Conservation (phyloP, 2,888 invertebrate species). For the Tachina lurida region DNA sequence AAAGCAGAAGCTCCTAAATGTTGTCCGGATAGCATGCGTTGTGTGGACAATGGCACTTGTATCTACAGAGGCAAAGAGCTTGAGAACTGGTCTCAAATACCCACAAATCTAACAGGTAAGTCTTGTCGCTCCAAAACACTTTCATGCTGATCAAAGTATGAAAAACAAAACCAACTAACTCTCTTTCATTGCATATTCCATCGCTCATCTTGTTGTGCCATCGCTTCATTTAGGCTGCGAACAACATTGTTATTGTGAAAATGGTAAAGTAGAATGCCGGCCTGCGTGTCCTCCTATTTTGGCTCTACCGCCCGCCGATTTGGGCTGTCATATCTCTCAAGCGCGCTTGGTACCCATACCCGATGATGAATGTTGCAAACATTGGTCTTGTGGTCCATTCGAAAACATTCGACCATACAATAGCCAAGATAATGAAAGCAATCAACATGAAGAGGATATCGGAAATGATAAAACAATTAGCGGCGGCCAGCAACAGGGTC, state of each 20-base stretch:
- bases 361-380: constrained; percentile 92
- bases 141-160: constrained; percentile 38
- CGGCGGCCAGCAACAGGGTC: constrained; percentile 53
- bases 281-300: constrained; percentile 91
- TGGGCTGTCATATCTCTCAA: constrained; percentile 88
- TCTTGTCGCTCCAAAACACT: not conserved
- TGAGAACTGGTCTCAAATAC: constrained; percentile 92
- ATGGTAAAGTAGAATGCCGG: constrained; percentile 93
- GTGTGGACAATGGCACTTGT: constrained; percentile 92
- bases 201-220: constrained; percentile 24
- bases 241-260: constrained; percentile 93
- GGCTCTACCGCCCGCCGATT: constrained; percentile 88
- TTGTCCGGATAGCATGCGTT: constrained; percentile 90
- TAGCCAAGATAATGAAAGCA: constrained; percentile 47
- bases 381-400: constrained; percentile 87
- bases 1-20: constrained; percentile 89
- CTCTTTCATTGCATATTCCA: constrained; percentile 37
- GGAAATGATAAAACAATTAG: constrained; percentile 17
- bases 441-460: constrained; percentile 1
- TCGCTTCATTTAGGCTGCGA: constrained; percentile 87
- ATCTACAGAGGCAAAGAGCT: constrained; percentile 86
- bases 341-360: constrained; percentile 87
- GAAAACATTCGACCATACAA: constrained; percentile 65
- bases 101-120: constrained; percentile 87
- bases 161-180: constrained; percentile 48